Evolutionary conservation across 1,140 invertebrate species (phyloP), one percentile per base, ranked within the genome.

Genomic region (Archegozetes longisetosus): DNA sequence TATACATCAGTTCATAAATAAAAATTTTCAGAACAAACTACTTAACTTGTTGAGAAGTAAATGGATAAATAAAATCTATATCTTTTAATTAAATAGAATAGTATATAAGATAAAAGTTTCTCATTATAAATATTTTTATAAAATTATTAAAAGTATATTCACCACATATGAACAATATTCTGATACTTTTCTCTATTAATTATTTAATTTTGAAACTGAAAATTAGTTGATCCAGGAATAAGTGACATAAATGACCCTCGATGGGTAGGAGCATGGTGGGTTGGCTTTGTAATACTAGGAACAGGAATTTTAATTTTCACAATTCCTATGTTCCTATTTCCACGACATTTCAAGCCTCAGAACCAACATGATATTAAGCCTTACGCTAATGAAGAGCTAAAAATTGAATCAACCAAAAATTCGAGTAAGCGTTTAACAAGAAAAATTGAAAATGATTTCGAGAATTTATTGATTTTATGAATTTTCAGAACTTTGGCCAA

Each of bases 191-290:
- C n/a, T n/a, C n/a, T n/a, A n/a, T n/a, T n/a, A n/a, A n/a, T n/a
- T n/a, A n/a, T n/a, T 46, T 46, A 13, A 46, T 13, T 13, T 46
- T 46, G 12, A 46, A 46, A 46, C 40, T 23, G n/a, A n/a, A n/a
- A n/a, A 48, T 17, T 58, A 65, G 68, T 64, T 52, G 61, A 62
- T 49, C 67, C 69, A 22, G 64, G 61, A n/a, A 62, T 74, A 25
- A 65, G 62, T n/a, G 52, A 62, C 0, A n/a, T n/a, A n/a, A 65
- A 69, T 17, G 65, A 40, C 65, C 20, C 32, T 65, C 9, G 67
- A 66, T 54, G 61, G 63, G 3, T 47, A 47, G 17, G 53, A 48
- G n/a, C 61, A 52, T 75, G 72, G 72, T 75, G 86, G 86, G 25
- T 86, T 17, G 67, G 67, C 13, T 68, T 66, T 53, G 40, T 68